phyloP scores from a whole-genome alignment of 2,888 invertebrate species.

The Conops quadrifasciatus region DNA sequence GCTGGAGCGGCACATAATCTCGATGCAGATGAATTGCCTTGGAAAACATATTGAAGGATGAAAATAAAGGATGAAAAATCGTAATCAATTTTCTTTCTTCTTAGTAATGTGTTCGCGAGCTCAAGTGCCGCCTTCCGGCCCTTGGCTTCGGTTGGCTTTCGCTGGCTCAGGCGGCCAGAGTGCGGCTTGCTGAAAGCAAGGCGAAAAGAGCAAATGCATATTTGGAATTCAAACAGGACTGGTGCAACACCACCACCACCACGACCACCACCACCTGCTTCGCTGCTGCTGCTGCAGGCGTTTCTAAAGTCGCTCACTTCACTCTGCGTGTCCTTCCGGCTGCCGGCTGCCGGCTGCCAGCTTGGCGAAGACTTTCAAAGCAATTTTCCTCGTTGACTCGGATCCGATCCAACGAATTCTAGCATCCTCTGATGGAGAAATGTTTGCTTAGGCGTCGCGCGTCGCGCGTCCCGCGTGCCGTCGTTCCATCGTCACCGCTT shows the following conservation, averaged over 20 bases:
- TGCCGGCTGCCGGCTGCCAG: background rate
- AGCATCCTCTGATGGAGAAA: constrained; percentile 1
- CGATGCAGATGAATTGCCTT: constrained; percentile 30
- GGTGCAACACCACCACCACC: background rate
- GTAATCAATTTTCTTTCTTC: constrained; percentile 33
- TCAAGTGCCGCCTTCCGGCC: too few relatives aligned
- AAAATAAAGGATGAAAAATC: constrained; percentile 32
- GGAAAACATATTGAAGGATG: constrained; percentile 12
- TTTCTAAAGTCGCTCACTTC: background rate
- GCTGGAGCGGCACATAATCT: constrained; percentile 16
- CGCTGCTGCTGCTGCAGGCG: constrained; percentile 7
- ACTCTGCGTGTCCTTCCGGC: background rate
- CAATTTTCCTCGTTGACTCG: constrained; percentile 28
- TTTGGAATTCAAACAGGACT: constrained; percentile 31
- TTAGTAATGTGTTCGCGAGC: too few relatives aligned
- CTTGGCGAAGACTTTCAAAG: constrained; percentile 20
- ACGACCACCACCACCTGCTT: too few relatives aligned
- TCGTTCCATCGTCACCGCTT: background rate
- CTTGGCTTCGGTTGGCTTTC: background rate
- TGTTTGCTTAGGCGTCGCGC: constrained; percentile 24
- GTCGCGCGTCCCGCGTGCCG: background rate
- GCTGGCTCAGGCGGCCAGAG: background rate
- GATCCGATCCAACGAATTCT: background rate
- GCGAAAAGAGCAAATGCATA: constrained; percentile 36
- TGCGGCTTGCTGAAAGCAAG: background rate